These are phyloP conservation scores for Theretra japonica DNA, from an alignment of 2,888 invertebrate genomes.

Conservation along the genomic window DNA sequence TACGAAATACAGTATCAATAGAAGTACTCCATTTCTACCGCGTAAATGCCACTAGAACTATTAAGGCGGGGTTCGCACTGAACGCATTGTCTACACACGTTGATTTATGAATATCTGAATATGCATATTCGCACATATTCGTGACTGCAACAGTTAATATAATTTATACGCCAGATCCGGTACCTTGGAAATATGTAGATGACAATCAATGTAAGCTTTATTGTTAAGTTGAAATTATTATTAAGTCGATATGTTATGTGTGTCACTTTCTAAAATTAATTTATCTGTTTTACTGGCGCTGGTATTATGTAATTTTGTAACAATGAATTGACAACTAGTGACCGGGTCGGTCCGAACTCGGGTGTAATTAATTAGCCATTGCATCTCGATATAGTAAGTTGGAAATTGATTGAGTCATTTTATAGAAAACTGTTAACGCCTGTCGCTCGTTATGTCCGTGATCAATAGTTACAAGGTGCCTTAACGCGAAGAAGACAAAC, in stretches of 20 bases:
- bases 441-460: no score
- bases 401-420: no score
- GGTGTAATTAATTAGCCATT: no score
- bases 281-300: background rate
- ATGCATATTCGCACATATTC: conserved; percentile 28
- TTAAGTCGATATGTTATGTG: background rate
- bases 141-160: conserved; percentile 19
- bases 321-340: background rate
- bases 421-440: no score
- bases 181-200: conserved; percentile 23
- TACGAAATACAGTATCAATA: conserved; percentile 6
- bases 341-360: no score
- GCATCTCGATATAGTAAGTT: no score
- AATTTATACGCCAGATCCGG: conserved; percentile 24
- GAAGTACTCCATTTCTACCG: conserved; percentile 16
- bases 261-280: background rate
- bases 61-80: conserved; percentile 28
- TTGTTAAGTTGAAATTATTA: conserved; percentile 9
- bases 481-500: no score
- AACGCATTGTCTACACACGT: conserved; percentile 16
- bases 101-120: conserved; percentile 31
- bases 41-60: conserved; percentile 32
- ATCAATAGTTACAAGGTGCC: no score
- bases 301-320: background rate
- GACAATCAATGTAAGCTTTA: conserved; percentile 11